These are phyloP conservation scores for Diadophis punctatus DNA, from an alignment of 2,113 vertebrate genomes.

Conservation along the genomic window DNA sequence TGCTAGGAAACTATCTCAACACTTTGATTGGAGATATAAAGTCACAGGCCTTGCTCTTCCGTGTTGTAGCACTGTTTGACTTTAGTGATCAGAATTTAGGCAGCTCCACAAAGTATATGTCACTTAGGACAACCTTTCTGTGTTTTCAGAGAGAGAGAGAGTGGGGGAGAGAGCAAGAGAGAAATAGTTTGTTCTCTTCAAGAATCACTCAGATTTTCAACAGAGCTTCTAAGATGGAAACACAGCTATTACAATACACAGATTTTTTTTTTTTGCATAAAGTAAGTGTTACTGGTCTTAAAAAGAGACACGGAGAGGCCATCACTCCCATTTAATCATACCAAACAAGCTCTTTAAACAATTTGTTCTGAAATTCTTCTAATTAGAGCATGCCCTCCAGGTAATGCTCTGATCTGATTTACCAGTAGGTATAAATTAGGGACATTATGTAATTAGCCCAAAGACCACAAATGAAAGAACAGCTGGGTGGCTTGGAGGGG, in stretches of 20 bases:
- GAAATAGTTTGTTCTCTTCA: conserved; percentile 8
- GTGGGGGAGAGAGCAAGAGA: not conserved
- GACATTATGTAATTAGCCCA: conserved; percentile 76
- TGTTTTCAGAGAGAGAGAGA: too few relatives aligned
- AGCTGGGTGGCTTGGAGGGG: conserved; percentile 66
- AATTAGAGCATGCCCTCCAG: conserved; percentile 78
- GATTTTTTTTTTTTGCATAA: conserved; percentile 33
- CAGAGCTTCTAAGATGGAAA: conserved; percentile 60
- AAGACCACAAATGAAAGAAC: conserved; percentile 74
- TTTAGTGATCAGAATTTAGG: not conserved
- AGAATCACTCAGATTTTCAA: conserved; percentile 36
- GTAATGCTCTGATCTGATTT: conserved; percentile 76
- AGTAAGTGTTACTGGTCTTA: conserved; percentile 62
- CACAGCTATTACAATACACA: conserved; percentile 26
- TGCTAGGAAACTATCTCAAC: not conserved
- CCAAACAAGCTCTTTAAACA: conserved; percentile 74
- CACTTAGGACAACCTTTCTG: conserved; percentile 11
- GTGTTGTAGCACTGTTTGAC: not conserved
- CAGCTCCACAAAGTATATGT: not conserved
- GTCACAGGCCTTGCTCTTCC: not conserved
- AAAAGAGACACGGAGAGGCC: conserved; percentile 4
- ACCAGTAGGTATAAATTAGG: conserved; percentile 78
- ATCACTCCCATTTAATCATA: conserved; percentile 68
- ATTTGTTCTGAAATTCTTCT: conserved; percentile 76
- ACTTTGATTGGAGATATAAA: not conserved